Evolutionary conservation across 2,113 vertebrate species (phyloP).

Genomic region (Ginglymostoma cirratum): DNA sequence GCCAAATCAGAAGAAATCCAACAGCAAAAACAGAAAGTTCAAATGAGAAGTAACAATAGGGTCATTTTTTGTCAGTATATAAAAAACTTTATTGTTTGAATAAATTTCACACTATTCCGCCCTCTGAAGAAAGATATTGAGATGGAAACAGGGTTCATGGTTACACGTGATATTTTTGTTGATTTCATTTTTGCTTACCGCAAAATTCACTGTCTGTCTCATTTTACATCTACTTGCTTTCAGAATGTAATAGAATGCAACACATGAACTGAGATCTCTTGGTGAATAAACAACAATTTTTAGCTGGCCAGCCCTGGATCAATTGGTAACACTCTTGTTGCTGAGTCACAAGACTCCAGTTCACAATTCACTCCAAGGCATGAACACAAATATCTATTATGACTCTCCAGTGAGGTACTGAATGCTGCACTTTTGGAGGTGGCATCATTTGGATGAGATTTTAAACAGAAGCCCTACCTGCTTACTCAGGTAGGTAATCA

Average conservation of each 20-base stretch:
- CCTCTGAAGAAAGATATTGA: not conserved
- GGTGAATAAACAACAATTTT: not conserved
- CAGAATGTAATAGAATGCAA: not conserved
- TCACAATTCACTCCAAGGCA: not conserved
- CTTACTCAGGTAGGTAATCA: not conserved
- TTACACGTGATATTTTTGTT: not conserved
- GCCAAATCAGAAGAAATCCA: not conserved
- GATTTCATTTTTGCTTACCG: not conserved
- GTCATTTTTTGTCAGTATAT: not conserved
- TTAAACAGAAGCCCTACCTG: not conserved
- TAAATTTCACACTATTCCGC: too few species aligned
- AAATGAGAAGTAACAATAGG: not conserved
- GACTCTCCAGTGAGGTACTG: not conserved
- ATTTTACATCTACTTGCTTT: slow-evolving; percentile 9
- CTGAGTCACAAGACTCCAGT: not conserved
- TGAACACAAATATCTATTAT: not conserved
- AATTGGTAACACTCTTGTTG: not conserved
- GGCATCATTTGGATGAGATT: not conserved
- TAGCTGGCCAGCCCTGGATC: not conserved
- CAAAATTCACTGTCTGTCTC: not conserved
- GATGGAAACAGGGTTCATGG: not conserved
- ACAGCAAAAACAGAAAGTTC: not conserved
- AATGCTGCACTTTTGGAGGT: not conserved
- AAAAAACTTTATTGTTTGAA: not conserved
- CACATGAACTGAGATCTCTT: not conserved